Evolutionary conservation across 2,113 vertebrate genomes (phyloP).

Genomic region (Otus sunia): DNA sequence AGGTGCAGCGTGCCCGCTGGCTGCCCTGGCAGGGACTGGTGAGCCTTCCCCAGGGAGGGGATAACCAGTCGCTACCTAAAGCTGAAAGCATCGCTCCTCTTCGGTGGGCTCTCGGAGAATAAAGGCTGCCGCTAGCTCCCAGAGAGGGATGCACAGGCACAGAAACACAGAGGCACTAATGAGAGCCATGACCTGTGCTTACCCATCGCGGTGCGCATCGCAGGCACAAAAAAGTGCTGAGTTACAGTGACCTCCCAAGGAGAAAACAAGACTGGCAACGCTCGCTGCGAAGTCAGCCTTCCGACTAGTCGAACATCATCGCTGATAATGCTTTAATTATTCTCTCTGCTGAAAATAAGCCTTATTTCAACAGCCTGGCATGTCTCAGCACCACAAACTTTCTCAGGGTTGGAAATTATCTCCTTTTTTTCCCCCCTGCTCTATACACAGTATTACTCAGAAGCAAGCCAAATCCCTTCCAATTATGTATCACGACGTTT

Average conservation of each 20-base stretch:
- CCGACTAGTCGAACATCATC: background rate
- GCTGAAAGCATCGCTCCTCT: background rate
- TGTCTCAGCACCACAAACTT: background rate
- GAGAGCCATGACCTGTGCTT: slow-evolving; percentile 9
- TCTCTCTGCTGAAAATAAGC: background rate
- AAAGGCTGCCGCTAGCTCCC: background rate
- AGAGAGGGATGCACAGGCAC: background rate
- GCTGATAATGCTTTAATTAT: slow-evolving; percentile 28
- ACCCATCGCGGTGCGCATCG: background rate
- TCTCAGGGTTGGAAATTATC: background rate
- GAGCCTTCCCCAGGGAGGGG: background rate
- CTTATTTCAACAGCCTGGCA: background rate
- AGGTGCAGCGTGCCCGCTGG: background rate
- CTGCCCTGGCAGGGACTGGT: background rate
- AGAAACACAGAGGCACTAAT: background rate
- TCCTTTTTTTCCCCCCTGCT: background rate
- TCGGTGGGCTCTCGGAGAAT: background rate
- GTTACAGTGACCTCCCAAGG: slow-evolving; percentile 70
- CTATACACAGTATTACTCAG: background rate
- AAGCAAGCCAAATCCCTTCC: slow-evolving; percentile 57
- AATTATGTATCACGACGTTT: slow-evolving; percentile 46
- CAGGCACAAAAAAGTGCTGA: slow-evolving; percentile 63
- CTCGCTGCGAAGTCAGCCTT: background rate
- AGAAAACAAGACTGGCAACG: slow-evolving; percentile 65
- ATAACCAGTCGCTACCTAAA: background rate